A percentile compares a stretch with the other conserved stretches of the same genome.
Evolutionary conservation across 2,797 vertebrate genomes (phyloP).

Genomic region (Agapornis canus): DNA sequence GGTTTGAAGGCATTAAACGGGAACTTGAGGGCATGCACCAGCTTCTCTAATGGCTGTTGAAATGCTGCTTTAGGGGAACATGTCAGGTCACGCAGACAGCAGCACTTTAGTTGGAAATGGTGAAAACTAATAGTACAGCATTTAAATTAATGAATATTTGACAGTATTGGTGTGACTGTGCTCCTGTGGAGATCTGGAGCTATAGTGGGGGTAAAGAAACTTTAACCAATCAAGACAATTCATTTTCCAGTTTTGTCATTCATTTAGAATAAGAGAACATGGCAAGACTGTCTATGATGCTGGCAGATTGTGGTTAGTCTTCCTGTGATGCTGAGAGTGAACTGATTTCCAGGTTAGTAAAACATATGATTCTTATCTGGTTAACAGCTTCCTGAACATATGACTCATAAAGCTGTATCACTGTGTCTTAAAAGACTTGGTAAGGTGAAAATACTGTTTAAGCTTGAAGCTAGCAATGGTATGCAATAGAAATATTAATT

Average conservation of each 20-base stretch:
- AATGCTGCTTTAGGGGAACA: constrained; percentile 20
- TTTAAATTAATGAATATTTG: background rate
- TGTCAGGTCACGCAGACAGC: background rate
- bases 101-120: background rate
- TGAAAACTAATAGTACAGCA: background rate
- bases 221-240: background rate
- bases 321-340: background rate
- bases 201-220: background rate
- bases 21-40: background rate
- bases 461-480: background rate
- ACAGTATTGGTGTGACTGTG: background rate
- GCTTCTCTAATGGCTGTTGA: background rate
- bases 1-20: constrained; percentile 7
- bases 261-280: background rate
- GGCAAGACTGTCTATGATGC: background rate
- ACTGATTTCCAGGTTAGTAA: background rate
- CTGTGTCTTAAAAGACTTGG: background rate
- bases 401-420: background rate
- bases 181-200: background rate
- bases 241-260: background rate
- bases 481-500: background rate
- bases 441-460: background rate
- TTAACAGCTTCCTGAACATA: background rate
- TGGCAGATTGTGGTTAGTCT: background rate
- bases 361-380: background rate